phyloP scores from a whole-genome alignment of 2,797 vertebrate species.

The Coregonus suidteri region DNA sequence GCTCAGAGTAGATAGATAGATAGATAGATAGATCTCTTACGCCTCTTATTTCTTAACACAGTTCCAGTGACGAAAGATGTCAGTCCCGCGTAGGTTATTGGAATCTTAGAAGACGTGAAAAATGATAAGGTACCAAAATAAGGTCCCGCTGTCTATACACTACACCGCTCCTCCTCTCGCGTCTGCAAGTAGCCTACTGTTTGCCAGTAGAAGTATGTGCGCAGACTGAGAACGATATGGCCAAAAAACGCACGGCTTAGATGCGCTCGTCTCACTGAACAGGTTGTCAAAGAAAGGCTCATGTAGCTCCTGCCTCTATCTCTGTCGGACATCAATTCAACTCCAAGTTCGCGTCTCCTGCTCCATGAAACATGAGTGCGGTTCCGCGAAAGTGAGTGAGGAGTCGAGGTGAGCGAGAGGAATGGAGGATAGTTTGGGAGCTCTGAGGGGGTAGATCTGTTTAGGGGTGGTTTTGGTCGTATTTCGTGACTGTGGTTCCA shows the following conservation, averaged over 20 bases:
- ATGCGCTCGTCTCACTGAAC: conserved; percentile 55
- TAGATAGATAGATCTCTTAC: too few species aligned
- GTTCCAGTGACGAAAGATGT: background rate
- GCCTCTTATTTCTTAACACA: background rate
- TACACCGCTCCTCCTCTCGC: conserved; percentile 62
- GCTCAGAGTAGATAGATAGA: background rate
- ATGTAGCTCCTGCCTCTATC: background rate
- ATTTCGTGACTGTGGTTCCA: conserved; percentile 32
- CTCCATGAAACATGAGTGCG: background rate
- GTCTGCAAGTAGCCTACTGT: conserved; percentile 55
- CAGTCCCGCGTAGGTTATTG: background rate
- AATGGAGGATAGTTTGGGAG: background rate
- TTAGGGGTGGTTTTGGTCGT: conserved; percentile 42
- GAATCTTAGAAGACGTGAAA: too few species aligned
- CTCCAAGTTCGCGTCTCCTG: background rate
- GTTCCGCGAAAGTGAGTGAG: background rate
- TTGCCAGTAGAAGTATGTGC: conserved; percentile 74
- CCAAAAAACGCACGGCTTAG: conserved; percentile 21
- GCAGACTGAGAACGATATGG: conserved; percentile 77
- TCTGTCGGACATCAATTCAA: background rate
- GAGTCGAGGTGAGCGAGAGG: background rate
- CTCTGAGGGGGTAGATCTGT: conserved; percentile 8
- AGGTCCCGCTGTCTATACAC: conserved; percentile 57
- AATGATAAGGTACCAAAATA: background rate
- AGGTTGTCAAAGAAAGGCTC: conserved; percentile 63